Evolutionary conservation across 1,140 invertebrate species (phyloP), one percentile per base, ranked within the genome.

Genomic region (Onthophagus taurus): DNA sequence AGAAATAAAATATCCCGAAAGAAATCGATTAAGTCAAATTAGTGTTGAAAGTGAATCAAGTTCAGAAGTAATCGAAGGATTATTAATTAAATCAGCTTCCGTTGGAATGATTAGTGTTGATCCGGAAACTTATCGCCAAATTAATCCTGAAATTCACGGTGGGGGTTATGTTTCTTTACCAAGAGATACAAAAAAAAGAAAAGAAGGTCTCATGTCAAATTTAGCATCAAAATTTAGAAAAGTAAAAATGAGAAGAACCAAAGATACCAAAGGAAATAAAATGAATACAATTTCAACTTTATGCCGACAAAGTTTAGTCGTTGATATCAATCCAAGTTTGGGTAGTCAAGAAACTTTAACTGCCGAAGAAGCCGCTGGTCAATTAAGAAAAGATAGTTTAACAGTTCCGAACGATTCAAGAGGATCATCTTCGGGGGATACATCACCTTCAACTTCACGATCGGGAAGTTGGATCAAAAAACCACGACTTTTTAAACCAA

Each of bases 101-200:
- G 80, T 74, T 0, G 80, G 80, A 8, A 82, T 82, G 74, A 81
- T 84, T 33, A 78, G 78, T 45, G 64, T 79, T 1, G 77, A 78
- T 43, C 56, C 68, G 11, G 68, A 74, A 7, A 66, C 72, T 2
- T 78, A 72, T 57, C 69, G 72, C 44, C 66, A 72, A 48, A 55
- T 72, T 14, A 49, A 56, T 26, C 51, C 59, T 0, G 59, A 59
- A 26, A 49, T 51, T 6, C 44, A 61, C 20, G 49, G 45, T 24
- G 54, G 61, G 16, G 61, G 65, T 19, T 67, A 61, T 37, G 61
- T 66, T 4, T 69, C 64, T 11, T 53, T 66, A 9, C 65, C 68
- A 7, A 39, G 62, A 42, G 39, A 36, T 30, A 48, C 41, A 16
- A 46, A 60, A 47, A 55, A 60, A 57, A 48, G 54, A 63, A 47